Conservation (phyloP, 2,113 vertebrate species). For the Xyrauchen texanus region DNA sequence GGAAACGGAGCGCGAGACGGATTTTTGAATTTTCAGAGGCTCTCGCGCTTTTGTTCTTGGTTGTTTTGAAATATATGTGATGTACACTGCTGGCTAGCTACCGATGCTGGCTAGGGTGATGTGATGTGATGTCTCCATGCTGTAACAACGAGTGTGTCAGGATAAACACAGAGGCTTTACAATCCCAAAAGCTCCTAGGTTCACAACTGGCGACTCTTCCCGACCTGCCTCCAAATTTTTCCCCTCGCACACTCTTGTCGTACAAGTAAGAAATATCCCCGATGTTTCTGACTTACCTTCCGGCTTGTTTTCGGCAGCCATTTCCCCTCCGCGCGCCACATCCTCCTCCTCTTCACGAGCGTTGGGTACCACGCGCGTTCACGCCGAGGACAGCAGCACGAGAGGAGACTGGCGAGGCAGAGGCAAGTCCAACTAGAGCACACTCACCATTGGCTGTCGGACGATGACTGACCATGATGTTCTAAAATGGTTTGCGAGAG, state of each 20-base stretch:
- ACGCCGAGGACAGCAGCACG: slow-evolving; percentile 81
- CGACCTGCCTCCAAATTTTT: slow-evolving; percentile 39
- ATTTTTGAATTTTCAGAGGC: not conserved
- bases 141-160: slow-evolving; percentile 66
- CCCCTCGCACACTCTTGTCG: slow-evolving; percentile 58
- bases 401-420: slow-evolving; percentile 76
- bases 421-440: slow-evolving; percentile 75
- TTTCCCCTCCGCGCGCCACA: slow-evolving; percentile 99
- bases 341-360: slow-evolving; percentile 94
- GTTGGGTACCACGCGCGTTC: slow-evolving; percentile 90
- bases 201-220: slow-evolving; percentile 59
- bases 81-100: slow-evolving; percentile 63
- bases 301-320: slow-evolving; percentile 99
- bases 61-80: slow-evolving; percentile 61
- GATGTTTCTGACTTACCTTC: slow-evolving; percentile 89
- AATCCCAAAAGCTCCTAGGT: slow-evolving; percentile 56
- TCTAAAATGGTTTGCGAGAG: slow-evolving; percentile 59
- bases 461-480: slow-evolving; percentile 69
- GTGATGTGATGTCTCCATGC: slow-evolving; percentile 68
- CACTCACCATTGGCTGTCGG: slow-evolving; percentile 79
- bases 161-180: slow-evolving; percentile 65
- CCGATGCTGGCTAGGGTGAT: slow-evolving; percentile 69
- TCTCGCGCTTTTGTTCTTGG: slow-evolving; percentile 27
- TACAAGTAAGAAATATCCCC: slow-evolving; percentile 67
- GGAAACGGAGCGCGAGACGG: slow-evolving; percentile 20